Base-by-base conservation (phyloP, 2,888 invertebrate species). In the Caenorhabditis sp. region DNA sequence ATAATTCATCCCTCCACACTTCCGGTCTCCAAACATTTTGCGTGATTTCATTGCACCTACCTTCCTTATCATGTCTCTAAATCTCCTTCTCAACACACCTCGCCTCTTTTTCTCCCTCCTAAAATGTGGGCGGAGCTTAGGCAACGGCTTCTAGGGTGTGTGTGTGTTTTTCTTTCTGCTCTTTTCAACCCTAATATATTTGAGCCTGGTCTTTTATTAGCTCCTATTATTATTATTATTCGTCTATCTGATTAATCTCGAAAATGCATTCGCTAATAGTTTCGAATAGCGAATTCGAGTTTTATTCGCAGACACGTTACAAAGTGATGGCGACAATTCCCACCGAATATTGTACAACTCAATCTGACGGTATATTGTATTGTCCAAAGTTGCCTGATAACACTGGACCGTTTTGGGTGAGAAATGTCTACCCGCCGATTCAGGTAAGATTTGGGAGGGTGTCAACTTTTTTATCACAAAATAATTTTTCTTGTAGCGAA, bases 341-440 rank as follows among this genome's bases (percentile, higher is more conserved):
- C 49, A 66, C 69, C 31, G 66, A 71, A 0, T 17, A 50, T 27
- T 76, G 76, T 37, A n/a, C 36, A 8, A 54, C 31, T 36, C 68
- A 71, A 50, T 37, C 62, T 19, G 76, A 76, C 57, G 70, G 71
- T 6, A 71, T 76, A 19, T 63, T 76, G n/a, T 68, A 63, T 55
- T 76, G 76, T 49, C 68, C 70, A 1, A 69, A 66, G 43, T 59
- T 77, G 49, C 31, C 62, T 2, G 60, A 59, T 17, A 69, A 62
- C 12, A 69, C 68, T 6, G 66, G 75, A 12, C 65, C 75, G 10
- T 72, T 73, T 58, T 83, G 66, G 64, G 81, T 86, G 1, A 73
- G 82, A 53, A 86, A 86, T 62, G 84, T 85, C 24, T 86, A 85
- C 64, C 86, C 86, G 19, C 86, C 86, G 1, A 82, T 86, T 50